Evolutionary conservation across 1,140 invertebrate species (phyloP), one percentile per base, ranked within the genome.

Genomic region (Scaptomyza hsui): DNA sequence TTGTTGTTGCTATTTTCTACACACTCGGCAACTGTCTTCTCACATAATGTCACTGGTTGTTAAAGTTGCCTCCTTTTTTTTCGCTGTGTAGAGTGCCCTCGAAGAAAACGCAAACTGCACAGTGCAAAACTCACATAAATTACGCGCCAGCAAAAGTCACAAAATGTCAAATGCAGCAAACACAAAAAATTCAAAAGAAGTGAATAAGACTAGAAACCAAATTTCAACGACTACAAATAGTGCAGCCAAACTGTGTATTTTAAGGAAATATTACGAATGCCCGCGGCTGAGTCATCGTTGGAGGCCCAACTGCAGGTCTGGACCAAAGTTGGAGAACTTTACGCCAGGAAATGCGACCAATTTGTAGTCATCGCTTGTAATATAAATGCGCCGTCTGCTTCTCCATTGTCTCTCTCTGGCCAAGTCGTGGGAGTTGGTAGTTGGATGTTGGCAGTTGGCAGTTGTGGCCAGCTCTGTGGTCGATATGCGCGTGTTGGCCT

Each of bases 161-260:
- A 79, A 75, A 86, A 88, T 86, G 81, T 88, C 82, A 86, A 78
- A 86, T 82, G 82, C 81, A 86, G 55, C 72, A 75, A 78, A 75
- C 39, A 53, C 44, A 45, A 72, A 56, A 67, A 73, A 56, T n/a
- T n/a, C 15, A 59, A 72, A 67, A 68, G 32, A 19, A 49, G 7
- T 6, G 7, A 75, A 29, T 0, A 7, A 7, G 5, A 60, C 56
- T 59, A 73, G 68, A 70, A 45, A 29, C 81, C 29, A 79, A 76
- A 83, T 70, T 73, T 81, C 81, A 76, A 29, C 56, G 45, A 44
- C 49, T 12, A 12, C 16, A 51, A 48, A 53, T 41, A 39, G 5
- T 3, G 48, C 52, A 63, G 42, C 16, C 42, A 41, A 55, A 19
- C 45, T 48, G 10, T 69, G 35, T 29, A 9, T 49, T 48, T 60